Evolutionary conservation across 2,113 vertebrate species (phyloP).

Genomic region (Vidua chalybeata): DNA sequence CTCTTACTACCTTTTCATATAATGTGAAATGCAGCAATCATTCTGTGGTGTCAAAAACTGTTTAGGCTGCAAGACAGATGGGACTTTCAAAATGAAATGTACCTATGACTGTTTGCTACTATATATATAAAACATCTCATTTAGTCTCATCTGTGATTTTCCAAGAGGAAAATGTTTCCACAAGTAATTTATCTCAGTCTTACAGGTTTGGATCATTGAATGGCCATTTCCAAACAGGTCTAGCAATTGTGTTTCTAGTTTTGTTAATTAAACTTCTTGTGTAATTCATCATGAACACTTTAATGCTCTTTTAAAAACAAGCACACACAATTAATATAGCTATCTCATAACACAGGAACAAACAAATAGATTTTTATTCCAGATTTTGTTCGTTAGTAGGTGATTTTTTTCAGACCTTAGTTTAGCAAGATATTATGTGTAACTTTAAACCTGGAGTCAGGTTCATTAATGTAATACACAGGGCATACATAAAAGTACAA

Average conservation of each 20-base stretch:
- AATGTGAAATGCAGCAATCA: constrained; percentile 65
- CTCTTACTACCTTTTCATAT: constrained; percentile 53
- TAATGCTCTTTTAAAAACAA: neutral
- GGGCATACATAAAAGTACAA: neutral
- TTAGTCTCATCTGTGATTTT: constrained; percentile 84
- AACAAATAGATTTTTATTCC: neutral
- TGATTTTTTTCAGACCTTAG: neutral
- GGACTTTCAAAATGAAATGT: constrained; percentile 84
- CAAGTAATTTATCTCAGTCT: constrained; percentile 79
- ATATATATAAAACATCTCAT: constrained; percentile 84
- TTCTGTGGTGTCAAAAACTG: constrained; percentile 74
- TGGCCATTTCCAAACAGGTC: constrained; percentile 68
- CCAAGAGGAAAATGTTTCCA: constrained; percentile 79
- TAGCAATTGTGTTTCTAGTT: constrained; percentile 46
- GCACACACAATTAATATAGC: neutral
- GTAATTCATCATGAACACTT: neutral
- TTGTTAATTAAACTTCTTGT: constrained; percentile 54
- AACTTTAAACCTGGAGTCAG: neutral
- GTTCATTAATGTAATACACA: neutral
- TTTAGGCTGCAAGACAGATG: constrained; percentile 80
- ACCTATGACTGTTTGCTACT: constrained; percentile 81
- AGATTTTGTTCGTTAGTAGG: neutral
- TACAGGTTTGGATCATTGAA: constrained; percentile 70
- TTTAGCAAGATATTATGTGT: neutral
- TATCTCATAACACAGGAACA: neutral